A percentile compares a stretch with the other conserved stretches of the same genome.
phyloP scores from a whole-genome alignment of 2,113 vertebrate species.

The Nesospiza acunhae region DNA sequence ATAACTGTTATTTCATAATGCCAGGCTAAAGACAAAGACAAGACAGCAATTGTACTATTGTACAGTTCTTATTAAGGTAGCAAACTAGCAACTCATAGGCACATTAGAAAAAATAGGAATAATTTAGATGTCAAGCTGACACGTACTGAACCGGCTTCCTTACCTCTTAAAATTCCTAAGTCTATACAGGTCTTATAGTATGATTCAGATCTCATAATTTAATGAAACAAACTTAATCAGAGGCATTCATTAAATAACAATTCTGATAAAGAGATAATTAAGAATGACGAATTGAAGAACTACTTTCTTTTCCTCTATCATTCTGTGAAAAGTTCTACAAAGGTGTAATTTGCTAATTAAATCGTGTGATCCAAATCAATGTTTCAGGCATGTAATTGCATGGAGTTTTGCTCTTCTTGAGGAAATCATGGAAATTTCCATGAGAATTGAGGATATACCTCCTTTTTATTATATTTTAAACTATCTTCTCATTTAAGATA shows the following conservation, averaged over 20 bases:
- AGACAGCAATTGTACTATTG: background rate
- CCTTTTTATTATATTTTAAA: background rate
- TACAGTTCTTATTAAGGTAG: background rate
- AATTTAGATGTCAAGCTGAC: conserved; percentile 1
- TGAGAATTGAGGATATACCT: background rate
- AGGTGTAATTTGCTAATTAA: conserved; percentile 46
- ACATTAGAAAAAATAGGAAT: background rate
- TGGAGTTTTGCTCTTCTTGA: background rate
- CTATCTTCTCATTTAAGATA: background rate
- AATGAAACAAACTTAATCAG: conserved; percentile 47
- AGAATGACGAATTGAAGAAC: conserved; percentile 41
- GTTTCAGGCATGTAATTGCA: background rate
- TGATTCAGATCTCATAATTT: conserved; percentile 48
- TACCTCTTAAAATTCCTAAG: background rate
- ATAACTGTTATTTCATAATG: background rate
- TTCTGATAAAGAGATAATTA: conserved; percentile 27
- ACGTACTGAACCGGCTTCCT: background rate
- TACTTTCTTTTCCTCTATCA: conserved; percentile 17
- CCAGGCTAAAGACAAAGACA: background rate
- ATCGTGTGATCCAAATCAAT: background rate
- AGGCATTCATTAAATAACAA: conserved; percentile 43
- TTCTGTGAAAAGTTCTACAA: background rate
- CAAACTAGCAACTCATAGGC: background rate
- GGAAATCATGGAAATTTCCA: conserved; percentile 44
- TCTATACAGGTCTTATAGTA: conserved; percentile 4